Evolutionary conservation across 2,888 invertebrate species (phyloP), one percentile per base, ranked within the genome.

Genomic region (Graphium colonna): DNA sequence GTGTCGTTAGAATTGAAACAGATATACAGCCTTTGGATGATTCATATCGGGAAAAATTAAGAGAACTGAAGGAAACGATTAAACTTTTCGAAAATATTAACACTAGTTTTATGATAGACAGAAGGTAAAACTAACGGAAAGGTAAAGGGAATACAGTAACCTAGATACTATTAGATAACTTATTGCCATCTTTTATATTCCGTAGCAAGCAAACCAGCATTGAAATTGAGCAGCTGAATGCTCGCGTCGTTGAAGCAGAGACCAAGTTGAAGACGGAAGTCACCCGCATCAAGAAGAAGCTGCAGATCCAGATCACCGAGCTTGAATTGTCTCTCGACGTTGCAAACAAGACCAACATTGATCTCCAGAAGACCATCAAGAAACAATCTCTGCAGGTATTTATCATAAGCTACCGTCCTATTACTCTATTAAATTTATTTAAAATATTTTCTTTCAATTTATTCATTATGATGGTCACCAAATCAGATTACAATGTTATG

Each of bases 221-320:
- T 84, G 98, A 98, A 92, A 97, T 98, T 82, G 98, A 98, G 91
- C 97, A 97, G 88, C 91, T 98, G 89, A 97, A 92, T 82, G 96
- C 97, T 72, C 97, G 98, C 72, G 95, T 98, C 68, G 96, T 97
- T 60, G 98, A 98, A 82, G 97, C 98, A 62, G 98, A 98, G 91
- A 97, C 97, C 67, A 96, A 94, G 86, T 92, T 98, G 85, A 98
- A 98, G 93, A 95, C 97, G 73, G 98, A 98, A 89, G 96, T 98
- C 54, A 93, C 94, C 64, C 96, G 98, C 90, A 96, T 98, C 91
- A 98, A 98, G 95, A 98, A 98, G 97, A 98, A 98, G 95, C 92
- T 98, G 82, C 98, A 98, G 91, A 96, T 98, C 81, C 97, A 97
- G 78, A 98, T 98, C 90, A 98, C 98, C 71, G 98, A 98, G 87